Conservation (phyloP, 2,113 vertebrate genomes). For the Thalassoma bifasciatum region DNA sequence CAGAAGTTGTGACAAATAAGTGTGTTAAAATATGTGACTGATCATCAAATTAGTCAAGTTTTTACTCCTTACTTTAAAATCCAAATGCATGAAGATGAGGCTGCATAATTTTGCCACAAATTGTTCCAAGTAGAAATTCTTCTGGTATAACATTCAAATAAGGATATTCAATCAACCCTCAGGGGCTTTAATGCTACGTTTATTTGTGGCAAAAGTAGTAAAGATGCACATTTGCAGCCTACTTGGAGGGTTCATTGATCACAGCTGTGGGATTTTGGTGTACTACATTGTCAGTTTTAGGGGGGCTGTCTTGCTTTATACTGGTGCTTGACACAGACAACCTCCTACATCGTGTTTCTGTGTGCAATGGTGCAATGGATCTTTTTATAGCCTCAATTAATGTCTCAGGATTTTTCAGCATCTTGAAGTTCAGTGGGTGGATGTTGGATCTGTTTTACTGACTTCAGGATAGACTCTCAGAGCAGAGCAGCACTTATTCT, state of each 20-base stretch:
- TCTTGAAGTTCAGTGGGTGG: slow-evolving; percentile 25
- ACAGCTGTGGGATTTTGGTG: slow-evolving; percentile 8
- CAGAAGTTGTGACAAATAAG: too few species aligned
- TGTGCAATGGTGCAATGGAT: slow-evolving; percentile 11
- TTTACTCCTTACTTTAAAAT: not conserved
- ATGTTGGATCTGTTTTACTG: slow-evolving; percentile 13
- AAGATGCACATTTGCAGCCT: not conserved
- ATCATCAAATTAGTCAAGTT: too few species aligned
- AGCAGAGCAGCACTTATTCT: not conserved
- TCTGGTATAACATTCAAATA: too few species aligned
- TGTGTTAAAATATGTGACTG: too few species aligned
- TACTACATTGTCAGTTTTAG: slow-evolving; percentile 29
- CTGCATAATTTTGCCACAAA: too few species aligned
- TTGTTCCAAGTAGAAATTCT: too few species aligned
- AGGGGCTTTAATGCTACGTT: not conserved
- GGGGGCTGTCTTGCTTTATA: slow-evolving; percentile 5
- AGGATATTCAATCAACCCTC: not conserved
- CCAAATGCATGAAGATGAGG: not conserved
- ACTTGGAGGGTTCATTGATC: not conserved
- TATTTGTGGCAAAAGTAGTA: not conserved
- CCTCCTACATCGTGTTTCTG: slow-evolving; percentile 38
- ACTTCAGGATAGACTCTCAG: not conserved
- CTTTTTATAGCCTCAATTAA: slow-evolving; percentile 53
- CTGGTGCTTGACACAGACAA: not conserved
- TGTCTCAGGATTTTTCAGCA: slow-evolving; percentile 31